Evolutionary conservation across 2,113 vertebrate species (phyloP).

Genomic region (Numida meleagris): DNA sequence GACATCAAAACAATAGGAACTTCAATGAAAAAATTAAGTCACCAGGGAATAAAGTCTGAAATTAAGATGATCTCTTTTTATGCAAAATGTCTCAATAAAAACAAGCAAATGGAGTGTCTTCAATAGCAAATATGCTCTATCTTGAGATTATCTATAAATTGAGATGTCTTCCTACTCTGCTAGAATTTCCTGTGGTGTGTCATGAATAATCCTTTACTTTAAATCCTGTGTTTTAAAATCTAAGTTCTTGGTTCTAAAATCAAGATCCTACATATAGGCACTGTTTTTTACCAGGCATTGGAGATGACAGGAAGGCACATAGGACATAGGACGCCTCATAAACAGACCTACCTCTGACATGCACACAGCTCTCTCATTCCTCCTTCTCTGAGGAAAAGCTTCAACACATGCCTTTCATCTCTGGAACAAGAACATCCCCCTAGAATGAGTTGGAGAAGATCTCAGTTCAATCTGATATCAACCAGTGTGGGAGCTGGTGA

Average conservation of each 20-base stretch:
- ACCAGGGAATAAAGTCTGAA: neutral
- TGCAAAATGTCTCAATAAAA: neutral
- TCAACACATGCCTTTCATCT: neutral
- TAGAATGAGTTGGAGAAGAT: neutral
- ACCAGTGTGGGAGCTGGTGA: neutral
- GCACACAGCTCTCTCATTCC: neutral
- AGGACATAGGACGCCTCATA: neutral
- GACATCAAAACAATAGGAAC: constrained; percentile 5
- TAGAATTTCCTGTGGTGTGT: neutral
- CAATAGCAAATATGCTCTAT: neutral
- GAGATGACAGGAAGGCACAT: neutral
- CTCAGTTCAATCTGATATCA: neutral
- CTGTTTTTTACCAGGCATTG: neutral
- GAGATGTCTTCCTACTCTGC: neutral
- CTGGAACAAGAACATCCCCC: neutral
- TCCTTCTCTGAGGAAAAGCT: neutral
- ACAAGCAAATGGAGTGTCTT: neutral
- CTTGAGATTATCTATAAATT: neutral
- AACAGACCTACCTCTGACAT: neutral
- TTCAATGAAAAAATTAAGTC: constrained; percentile 13
- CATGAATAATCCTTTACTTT: neutral
- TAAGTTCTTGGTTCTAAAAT: neutral
- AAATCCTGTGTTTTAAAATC: neutral
- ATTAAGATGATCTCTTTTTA: neutral
- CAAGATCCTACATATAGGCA: neutral